These are phyloP conservation scores for Leptopilina drosophilae DNA, from an alignment of 2,888 invertebrate species.

Conservation along the genomic window DNA sequence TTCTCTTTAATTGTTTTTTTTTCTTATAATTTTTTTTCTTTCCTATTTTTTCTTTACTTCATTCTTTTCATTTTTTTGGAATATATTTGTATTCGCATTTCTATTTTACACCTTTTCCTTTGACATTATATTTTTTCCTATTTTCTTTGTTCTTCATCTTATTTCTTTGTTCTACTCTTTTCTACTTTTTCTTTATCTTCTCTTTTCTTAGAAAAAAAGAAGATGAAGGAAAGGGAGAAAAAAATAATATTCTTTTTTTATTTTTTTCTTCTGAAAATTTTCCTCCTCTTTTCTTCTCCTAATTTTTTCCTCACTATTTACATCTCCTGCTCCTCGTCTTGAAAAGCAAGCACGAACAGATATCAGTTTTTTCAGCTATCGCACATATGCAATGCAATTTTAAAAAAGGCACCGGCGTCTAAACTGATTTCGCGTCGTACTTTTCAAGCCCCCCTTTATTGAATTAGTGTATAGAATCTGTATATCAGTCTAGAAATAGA, in stretches of 20 bases:
- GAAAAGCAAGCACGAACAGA: constrained; percentile 12
- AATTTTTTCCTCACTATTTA: constrained; percentile 32
- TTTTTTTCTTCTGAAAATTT: constrained; percentile 35
- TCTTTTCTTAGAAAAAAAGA: too few relatives aligned
- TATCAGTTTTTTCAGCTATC: constrained; percentile 27
- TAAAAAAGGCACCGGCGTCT: constrained; percentile 57
- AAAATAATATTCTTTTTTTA: constrained; percentile 31
- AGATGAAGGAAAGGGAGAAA: too few relatives aligned
- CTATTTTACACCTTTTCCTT: too few relatives aligned
- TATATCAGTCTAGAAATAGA: constrained; percentile 55
- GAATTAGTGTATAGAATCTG: constrained; percentile 60
- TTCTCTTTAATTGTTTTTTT: too few relatives aligned
- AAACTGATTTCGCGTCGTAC: constrained; percentile 63
- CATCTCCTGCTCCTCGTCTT: background rate
- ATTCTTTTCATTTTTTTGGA: too few relatives aligned
- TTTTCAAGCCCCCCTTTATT: constrained; percentile 58
- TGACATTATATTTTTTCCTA: too few relatives aligned
- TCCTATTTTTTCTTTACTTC: too few relatives aligned
- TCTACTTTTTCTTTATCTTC: too few relatives aligned
- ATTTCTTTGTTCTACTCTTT: too few relatives aligned
- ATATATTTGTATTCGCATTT: too few relatives aligned
- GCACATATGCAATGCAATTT: constrained; percentile 62
- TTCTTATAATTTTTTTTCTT: too few relatives aligned
- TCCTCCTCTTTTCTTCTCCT: constrained; percentile 35
- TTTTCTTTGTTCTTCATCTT: too few relatives aligned